phyloP scores from a whole-genome alignment of 2,797 vertebrate species.

The Threskiornis aethiopicus region DNA sequence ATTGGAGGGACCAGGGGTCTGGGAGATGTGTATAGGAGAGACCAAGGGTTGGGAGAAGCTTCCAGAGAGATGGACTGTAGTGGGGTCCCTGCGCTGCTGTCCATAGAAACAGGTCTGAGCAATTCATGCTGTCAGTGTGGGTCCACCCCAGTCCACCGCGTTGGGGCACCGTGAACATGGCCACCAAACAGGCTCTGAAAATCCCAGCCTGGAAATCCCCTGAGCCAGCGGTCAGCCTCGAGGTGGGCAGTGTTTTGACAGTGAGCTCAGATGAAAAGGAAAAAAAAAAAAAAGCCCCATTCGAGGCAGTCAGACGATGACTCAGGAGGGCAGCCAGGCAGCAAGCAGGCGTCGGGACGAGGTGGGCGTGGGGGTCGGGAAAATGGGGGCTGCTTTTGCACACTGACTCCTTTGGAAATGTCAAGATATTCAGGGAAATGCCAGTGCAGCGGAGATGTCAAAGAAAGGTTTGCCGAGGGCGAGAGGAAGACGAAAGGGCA shows the following conservation, averaged over 20 bases:
- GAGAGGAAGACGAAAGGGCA: not conserved
- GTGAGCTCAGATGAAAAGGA: not conserved
- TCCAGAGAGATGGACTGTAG: not conserved
- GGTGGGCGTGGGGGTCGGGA: not conserved
- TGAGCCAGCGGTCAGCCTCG: not conserved
- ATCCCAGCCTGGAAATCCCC: not conserved
- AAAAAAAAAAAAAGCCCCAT: not conserved
- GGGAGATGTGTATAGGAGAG: not conserved
- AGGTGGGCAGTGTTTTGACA: not conserved
- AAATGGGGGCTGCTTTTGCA: not conserved
- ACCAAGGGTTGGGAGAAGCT: not conserved
- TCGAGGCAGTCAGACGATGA: not conserved
- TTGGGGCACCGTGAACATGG: not conserved
- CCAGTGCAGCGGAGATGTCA: not conserved
- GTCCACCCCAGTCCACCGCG: accelerated
- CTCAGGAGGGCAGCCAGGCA: not conserved
- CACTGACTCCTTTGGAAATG: not conserved
- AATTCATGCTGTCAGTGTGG: not conserved
- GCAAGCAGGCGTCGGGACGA: accelerated
- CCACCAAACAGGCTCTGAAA: not conserved
- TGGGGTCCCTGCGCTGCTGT: no score
- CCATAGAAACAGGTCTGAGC: not conserved
- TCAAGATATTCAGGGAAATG: not conserved
- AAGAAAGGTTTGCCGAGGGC: not conserved
- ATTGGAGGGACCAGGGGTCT: not conserved